Evolutionary conservation across 2,797 vertebrate species (phyloP), one percentile per base, ranked within the genome.

Genomic region (Tenualosa ilisha): DNA sequence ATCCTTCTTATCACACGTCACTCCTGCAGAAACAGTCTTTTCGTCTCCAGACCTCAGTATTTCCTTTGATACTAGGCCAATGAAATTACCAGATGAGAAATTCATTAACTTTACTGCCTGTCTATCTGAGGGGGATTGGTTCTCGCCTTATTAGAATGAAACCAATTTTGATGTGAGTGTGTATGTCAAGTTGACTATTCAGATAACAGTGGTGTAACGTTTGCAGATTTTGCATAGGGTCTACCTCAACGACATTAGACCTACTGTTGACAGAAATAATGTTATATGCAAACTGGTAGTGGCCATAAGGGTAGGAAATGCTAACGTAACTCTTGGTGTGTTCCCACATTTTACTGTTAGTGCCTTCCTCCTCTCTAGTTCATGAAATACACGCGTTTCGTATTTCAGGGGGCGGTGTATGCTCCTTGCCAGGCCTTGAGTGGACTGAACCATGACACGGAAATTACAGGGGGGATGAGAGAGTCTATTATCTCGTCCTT

Each of bases 381-480:
- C 12, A 72, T 31, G 12, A 72, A 79, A 8, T 43, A 40, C 40
- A 43, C 72, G 0, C 17, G 72, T 79, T 46, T 79, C 72, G 72
- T 79, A 79, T 79, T 79, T 79, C 17, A 79, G 72, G 72, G 72
- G 72, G 72, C 37, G 37, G 17, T 79, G 6, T 79, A 22, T 37
- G 72, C 20, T 46, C 40, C 40, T 22, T 37, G 72, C 40, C 72
- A 79, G 72, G 72, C 72, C 72, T 79, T 79, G 72, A 46, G 40
- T 79, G 72, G 72, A 79, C 72, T 79, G 40, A 79, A 79, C 72
- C 72, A 79, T 15, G 22, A 63, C n/a, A 63, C n/a, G 24, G 72
- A 46, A 79, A 5, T 22, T 17, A 46, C 72, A 79, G 72, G 72
- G 72, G 61, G 72, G 72, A 75, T 46, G n/a, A 6, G 72, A 79